Conservation (phyloP, 2,888 invertebrate genomes). For the Nomada goodeniana region DNA sequence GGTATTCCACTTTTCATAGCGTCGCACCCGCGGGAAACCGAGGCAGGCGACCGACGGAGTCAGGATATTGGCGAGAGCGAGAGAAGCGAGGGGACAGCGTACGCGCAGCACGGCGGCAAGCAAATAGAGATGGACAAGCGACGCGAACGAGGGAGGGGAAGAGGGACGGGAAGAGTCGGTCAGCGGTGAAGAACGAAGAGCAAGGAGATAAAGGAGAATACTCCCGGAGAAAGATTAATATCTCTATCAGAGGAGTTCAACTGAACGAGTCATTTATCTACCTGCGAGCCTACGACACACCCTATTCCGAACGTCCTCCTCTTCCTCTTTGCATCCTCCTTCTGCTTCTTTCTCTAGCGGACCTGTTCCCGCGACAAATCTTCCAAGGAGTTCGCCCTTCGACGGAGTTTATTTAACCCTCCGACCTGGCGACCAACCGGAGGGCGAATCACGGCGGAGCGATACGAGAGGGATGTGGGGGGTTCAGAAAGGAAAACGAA, state of each 20-base stretch:
- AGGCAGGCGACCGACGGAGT: conserved; percentile 35
- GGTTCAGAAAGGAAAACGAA: conserved; percentile 22
- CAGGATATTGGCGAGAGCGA: conserved; percentile 40
- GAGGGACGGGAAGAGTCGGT: conserved; percentile 55
- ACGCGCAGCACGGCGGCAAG: background rate
- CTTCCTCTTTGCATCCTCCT: conserved; percentile 39
- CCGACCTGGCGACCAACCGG: conserved; percentile 14
- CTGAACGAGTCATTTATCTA: conserved; percentile 79
- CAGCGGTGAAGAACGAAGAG: conserved; percentile 51
- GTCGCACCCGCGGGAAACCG: conserved; percentile 23
- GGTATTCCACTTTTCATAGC: conserved; percentile 78
- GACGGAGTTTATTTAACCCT: conserved; percentile 76
- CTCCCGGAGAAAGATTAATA: conserved; percentile 79
- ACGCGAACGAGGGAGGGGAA: conserved; percentile 37
- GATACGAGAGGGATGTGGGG: conserved; percentile 28
- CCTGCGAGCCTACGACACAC: conserved; percentile 66
- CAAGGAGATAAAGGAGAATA: conserved; percentile 35
- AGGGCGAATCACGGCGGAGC: conserved; percentile 39
- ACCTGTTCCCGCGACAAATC: conserved; percentile 39
- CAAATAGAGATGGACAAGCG: conserved; percentile 29
- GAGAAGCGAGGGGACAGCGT: background rate
- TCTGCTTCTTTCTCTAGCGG: conserved; percentile 51
- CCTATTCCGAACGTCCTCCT: conserved; percentile 44
- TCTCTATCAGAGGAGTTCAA: conserved; percentile 81
- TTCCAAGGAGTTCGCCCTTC: conserved; percentile 35